Conservation (phyloP, 1,140 invertebrate genomes). For the Trachymyrmex cornetzi region DNA sequence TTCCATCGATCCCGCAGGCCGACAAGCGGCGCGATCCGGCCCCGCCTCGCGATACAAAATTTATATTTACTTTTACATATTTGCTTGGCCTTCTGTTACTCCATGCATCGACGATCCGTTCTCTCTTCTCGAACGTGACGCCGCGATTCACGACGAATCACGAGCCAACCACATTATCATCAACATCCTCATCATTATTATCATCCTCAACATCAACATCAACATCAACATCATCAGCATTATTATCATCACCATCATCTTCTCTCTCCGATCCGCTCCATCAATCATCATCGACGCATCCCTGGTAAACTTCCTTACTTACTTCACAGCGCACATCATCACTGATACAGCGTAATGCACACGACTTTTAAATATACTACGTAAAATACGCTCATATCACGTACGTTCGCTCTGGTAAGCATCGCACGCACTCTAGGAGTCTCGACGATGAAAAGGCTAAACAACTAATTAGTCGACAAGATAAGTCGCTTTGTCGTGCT, state of each 20-base stretch:
- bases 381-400: conserved; percentile 74
- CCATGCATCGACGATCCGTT: conserved; percentile 69
- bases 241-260: conserved; percentile 49
- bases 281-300: conserved; percentile 60
- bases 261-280: conserved; percentile 55
- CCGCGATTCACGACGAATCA: conserved; percentile 77
- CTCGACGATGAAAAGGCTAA: conserved; percentile 78
- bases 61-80: conserved; percentile 72
- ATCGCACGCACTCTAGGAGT: conserved; percentile 78
- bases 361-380: conserved; percentile 69
- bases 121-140: conserved; percentile 68
- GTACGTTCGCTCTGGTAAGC: conserved; percentile 73
- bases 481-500: conserved; percentile 69
- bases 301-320: conserved; percentile 67
- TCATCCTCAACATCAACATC: conserved; percentile 58
- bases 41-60: conserved; percentile 76
- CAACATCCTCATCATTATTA: conserved; percentile 32
- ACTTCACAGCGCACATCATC: conserved; percentile 77
- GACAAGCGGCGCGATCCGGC: conserved; percentile 38
- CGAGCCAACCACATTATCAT: conserved; percentile 72
- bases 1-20: conserved; percentile 28
- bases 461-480: conserved; percentile 77
- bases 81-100: conserved; percentile 57
- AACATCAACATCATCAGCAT: conserved; percentile 43
- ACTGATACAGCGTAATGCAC: conserved; percentile 79